phyloP scores from a whole-genome alignment of 2,797 vertebrate genomes.

The Enteromius afrohamiltoni region DNA sequence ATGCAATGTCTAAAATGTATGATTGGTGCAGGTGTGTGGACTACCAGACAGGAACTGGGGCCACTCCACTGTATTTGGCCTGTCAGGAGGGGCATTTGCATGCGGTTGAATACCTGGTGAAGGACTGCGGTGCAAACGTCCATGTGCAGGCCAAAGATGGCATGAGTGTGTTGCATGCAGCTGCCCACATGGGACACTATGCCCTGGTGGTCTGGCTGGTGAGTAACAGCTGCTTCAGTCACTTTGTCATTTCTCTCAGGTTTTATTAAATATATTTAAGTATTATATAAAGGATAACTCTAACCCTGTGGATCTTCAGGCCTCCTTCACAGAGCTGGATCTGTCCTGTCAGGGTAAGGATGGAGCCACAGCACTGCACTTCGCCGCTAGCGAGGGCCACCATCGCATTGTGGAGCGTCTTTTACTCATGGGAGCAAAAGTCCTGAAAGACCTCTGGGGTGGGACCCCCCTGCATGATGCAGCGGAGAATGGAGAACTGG shows the following conservation, averaged over 20 bases:
- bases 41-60: slow-evolving; percentile 75
- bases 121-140: slow-evolving; percentile 77
- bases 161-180: slow-evolving; percentile 85
- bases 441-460: slow-evolving; percentile 82
- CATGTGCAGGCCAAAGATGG: slow-evolving; percentile 81
- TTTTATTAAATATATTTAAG: not conserved
- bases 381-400: slow-evolving; percentile 85
- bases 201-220: slow-evolving; percentile 87
- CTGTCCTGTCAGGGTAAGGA: slow-evolving; percentile 77
- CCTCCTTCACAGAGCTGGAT: slow-evolving; percentile 76
- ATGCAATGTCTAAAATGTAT: not conserved
- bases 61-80: slow-evolving; percentile 85
- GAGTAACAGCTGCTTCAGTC: slow-evolving; percentile 54
- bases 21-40: slow-evolving; percentile 75
- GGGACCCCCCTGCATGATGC: slow-evolving; percentile 87
- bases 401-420: slow-evolving; percentile 80
- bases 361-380: slow-evolving; percentile 85
- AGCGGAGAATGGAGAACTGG: slow-evolving; percentile 84
- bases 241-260: not conserved
- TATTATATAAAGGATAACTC: not conserved
- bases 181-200: slow-evolving; percentile 82
- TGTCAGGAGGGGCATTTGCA: slow-evolving; percentile 87
- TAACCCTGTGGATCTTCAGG: slow-evolving; percentile 65
- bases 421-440: slow-evolving; percentile 78
- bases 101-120: slow-evolving; percentile 81